phyloP scores from a whole-genome alignment of 1,140 invertebrate species.

The Drosophila ogumai region DNA sequence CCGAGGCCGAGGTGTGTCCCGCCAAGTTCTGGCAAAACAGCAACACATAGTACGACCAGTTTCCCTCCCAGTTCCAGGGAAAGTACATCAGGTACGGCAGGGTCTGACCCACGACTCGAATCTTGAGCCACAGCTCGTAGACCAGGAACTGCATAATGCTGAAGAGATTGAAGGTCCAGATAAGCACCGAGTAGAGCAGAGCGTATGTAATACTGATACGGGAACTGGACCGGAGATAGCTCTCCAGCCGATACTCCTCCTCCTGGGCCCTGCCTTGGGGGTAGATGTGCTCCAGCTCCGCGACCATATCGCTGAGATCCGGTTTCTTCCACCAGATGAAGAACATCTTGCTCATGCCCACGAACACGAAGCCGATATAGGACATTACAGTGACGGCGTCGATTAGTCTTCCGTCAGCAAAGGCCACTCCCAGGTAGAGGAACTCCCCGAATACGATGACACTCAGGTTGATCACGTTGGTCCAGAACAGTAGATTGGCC shows the following conservation, averaged over 20 bases:
- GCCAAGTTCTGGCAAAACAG: slow-evolving; percentile 56
- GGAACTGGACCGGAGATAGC: slow-evolving; percentile 49
- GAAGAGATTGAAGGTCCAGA: slow-evolving; percentile 78
- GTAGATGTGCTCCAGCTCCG: slow-evolving; percentile 57
- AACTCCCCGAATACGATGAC: slow-evolving; percentile 33
- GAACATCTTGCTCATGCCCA: slow-evolving; percentile 68
- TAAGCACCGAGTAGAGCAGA: slow-evolving; percentile 64
- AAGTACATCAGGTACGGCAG: slow-evolving; percentile 66
- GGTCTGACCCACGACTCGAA: slow-evolving; percentile 38
- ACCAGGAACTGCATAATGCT: slow-evolving; percentile 60
- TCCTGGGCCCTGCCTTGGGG: slow-evolving; percentile 42
- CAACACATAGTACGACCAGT: slow-evolving; percentile 65
- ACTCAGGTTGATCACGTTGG: slow-evolving; percentile 56
- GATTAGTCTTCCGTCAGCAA: slow-evolving; percentile 39
- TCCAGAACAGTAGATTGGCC: slow-evolving; percentile 50
- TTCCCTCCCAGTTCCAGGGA: slow-evolving; percentile 55
- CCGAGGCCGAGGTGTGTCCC: slow-evolving; percentile 68
- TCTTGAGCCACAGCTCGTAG: slow-evolving; percentile 58
- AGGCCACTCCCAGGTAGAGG: slow-evolving; percentile 47
- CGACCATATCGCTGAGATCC: slow-evolving; percentile 50
- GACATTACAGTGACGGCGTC: slow-evolving; percentile 68
- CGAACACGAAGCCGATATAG: slow-evolving; percentile 71
- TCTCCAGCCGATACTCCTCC: slow-evolving; percentile 36
- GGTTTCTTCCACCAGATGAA: slow-evolving; percentile 63
- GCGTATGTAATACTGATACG: slow-evolving; percentile 62